Evolutionary conservation across 2,113 vertebrate genomes (phyloP).

Genomic region (Lycocorax pyrrhopterus): DNA sequence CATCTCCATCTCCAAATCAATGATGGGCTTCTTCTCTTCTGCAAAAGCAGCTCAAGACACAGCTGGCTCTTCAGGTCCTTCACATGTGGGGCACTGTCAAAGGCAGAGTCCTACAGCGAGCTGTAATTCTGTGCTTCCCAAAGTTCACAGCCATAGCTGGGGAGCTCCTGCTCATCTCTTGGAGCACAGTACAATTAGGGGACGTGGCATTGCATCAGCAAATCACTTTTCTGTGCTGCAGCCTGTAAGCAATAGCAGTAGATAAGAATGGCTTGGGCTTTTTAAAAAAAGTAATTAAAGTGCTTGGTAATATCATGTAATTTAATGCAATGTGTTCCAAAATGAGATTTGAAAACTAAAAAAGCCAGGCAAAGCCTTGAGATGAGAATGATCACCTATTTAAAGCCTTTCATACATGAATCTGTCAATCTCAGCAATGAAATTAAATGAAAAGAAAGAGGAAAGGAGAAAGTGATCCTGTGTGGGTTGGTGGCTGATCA

Average conservation of each 20-base stretch:
- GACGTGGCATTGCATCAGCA: background rate
- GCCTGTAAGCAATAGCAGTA: background rate
- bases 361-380: conserved; percentile 17
- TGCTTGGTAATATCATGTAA: background rate
- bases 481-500: conserved; percentile 5
- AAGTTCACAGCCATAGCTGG: background rate
- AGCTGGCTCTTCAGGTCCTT: background rate
- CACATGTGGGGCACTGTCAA: background rate
- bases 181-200: background rate
- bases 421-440: conserved; percentile 20
- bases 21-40: background rate
- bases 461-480: conserved; percentile 28
- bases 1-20: background rate
- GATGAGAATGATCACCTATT: conserved; percentile 7
- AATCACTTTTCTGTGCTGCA: background rate
- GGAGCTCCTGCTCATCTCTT: background rate
- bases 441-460: conserved; percentile 11
- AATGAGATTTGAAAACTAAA: conserved; percentile 33
- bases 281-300: conserved; percentile 36
- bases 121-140: background rate
- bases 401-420: conserved; percentile 15
- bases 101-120: background rate
- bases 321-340: conserved; percentile 10
- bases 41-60: background rate
- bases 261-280: background rate